Evolutionary conservation across 2,113 vertebrate species (phyloP).

Genomic region (Callospermophilus lateralis): DNA sequence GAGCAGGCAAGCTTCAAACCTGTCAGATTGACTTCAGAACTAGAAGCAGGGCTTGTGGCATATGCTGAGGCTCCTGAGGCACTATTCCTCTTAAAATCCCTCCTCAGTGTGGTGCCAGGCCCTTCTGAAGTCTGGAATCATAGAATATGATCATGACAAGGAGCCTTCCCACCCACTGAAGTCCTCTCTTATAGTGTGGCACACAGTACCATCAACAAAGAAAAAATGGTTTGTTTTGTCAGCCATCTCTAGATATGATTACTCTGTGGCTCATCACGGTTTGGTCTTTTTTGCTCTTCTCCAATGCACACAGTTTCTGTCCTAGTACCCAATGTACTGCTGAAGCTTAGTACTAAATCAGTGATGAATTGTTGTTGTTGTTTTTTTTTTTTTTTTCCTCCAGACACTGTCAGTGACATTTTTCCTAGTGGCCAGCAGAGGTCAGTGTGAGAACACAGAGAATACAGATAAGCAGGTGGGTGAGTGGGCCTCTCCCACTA

Average conservation of each 20-base stretch:
- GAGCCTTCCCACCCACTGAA: not conserved
- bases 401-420: not conserved
- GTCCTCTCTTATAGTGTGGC: not conserved
- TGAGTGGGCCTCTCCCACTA: conserved; percentile 57
- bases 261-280: not conserved
- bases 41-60: not conserved
- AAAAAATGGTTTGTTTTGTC: not conserved
- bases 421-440: conserved; percentile 74
- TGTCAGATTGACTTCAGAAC: not conserved
- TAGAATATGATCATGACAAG: not conserved
- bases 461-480: conserved; percentile 64
- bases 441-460: conserved; percentile 71
- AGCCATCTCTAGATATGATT: not conserved
- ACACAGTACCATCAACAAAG: not conserved
- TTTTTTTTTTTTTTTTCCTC: not conserved
- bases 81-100: not conserved
- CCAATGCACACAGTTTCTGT: conserved; percentile 6
- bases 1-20: not conserved
- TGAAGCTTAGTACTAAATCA: conserved; percentile 31
- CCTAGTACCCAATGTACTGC: not conserved
- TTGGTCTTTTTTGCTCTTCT: not conserved
- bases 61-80: not conserved
- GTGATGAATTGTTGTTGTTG: not conserved
- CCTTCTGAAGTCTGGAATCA: not conserved
- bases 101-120: not conserved